These are phyloP conservation scores for Gymnocheta viridis DNA, from an alignment of 2,888 invertebrate species.

Conservation along the genomic window DNA sequence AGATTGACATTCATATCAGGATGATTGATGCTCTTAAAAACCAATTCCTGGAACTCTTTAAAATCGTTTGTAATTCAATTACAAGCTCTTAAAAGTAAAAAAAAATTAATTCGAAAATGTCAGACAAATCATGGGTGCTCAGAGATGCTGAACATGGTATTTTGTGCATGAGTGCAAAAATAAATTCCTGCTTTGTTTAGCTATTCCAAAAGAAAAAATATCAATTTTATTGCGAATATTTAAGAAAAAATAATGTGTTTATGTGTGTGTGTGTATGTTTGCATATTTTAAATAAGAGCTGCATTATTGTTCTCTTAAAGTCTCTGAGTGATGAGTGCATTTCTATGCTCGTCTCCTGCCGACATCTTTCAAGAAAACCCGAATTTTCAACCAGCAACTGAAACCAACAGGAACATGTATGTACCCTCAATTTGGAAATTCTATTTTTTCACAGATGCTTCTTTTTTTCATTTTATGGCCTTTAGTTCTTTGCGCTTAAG, in stretches of 20 bases:
- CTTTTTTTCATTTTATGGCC: slow-evolving; percentile 27
- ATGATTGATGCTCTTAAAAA: slow-evolving; percentile 54
- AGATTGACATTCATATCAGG: neutral
- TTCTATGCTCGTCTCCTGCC: slow-evolving; percentile 39
- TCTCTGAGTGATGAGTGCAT: slow-evolving; percentile 25
- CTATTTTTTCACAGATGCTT: slow-evolving; percentile 55
- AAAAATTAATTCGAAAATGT: neutral
- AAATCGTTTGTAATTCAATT: slow-evolving; percentile 42
- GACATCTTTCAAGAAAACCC: slow-evolving; percentile 38
- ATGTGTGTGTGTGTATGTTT: neutral
- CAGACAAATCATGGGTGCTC: neutral
- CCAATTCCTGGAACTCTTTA: slow-evolving; percentile 28
- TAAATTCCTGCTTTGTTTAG: no score
- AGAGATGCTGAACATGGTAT: slow-evolving; percentile 42
- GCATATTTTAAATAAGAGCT: slow-evolving; percentile 2
- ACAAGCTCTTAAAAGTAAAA: slow-evolving; percentile 31
- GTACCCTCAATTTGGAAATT: neutral
- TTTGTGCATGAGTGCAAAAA: neutral
- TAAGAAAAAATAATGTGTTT: no score
- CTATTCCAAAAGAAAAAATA: no score
- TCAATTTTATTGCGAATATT: neutral
- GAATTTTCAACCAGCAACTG: slow-evolving; percentile 15
- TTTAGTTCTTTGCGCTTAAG: slow-evolving; percentile 62
- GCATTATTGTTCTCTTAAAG: slow-evolving; percentile 42
- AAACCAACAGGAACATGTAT: neutral